A percentile compares a stretch with the other conserved stretches of the same genome.
Conservation (phyloP, 2,113 vertebrate genomes). For the Xiphias gladius region DNA sequence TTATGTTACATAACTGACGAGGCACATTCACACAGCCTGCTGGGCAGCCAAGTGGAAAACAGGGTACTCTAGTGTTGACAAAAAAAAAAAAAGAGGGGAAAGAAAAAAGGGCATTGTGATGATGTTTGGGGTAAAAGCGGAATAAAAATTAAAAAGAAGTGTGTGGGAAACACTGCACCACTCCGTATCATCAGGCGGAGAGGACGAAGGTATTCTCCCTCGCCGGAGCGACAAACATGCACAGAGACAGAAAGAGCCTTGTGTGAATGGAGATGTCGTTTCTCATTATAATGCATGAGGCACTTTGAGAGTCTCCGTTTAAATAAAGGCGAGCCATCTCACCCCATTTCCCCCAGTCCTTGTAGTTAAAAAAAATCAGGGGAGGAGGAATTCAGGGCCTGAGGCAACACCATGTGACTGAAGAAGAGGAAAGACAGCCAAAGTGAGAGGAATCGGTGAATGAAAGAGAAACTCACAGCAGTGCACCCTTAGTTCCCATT, state of each 20-base stretch:
- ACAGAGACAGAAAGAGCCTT: slow-evolving; percentile 64
- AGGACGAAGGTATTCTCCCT: slow-evolving; percentile 54
- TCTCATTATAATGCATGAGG: slow-evolving; percentile 77
- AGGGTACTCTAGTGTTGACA: slow-evolving; percentile 57
- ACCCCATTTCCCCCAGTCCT: slow-evolving; percentile 27
- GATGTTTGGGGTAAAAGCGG: slow-evolving; percentile 46
- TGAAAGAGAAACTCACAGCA: slow-evolving; percentile 46
- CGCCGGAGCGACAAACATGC: slow-evolving; percentile 38
- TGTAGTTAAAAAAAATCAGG: slow-evolving; percentile 1
- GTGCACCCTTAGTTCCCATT: slow-evolving; percentile 58
- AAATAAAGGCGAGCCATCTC: slow-evolving; percentile 63
- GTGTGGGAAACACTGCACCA: slow-evolving; percentile 70
- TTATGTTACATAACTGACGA: slow-evolving; percentile 77
- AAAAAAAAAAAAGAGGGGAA: slow-evolving; percentile 20
- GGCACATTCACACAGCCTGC: slow-evolving; percentile 73
- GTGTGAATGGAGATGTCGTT: slow-evolving; percentile 74
- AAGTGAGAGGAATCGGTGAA: slow-evolving; percentile 36
- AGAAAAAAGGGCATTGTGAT: slow-evolving; percentile 54
- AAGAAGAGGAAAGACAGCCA: slow-evolving; percentile 41
- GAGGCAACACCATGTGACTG: slow-evolving; percentile 41
- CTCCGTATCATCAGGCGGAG: slow-evolving; percentile 22
- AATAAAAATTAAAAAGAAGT: slow-evolving; percentile 23
- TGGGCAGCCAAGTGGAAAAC: slow-evolving; percentile 71
- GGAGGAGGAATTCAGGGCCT: slow-evolving; percentile 50
- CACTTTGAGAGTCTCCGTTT: slow-evolving; percentile 64